Evolutionary conservation across 2,113 vertebrate genomes (phyloP).

Genomic region (Rhegmatorhina hoffmannsi): DNA sequence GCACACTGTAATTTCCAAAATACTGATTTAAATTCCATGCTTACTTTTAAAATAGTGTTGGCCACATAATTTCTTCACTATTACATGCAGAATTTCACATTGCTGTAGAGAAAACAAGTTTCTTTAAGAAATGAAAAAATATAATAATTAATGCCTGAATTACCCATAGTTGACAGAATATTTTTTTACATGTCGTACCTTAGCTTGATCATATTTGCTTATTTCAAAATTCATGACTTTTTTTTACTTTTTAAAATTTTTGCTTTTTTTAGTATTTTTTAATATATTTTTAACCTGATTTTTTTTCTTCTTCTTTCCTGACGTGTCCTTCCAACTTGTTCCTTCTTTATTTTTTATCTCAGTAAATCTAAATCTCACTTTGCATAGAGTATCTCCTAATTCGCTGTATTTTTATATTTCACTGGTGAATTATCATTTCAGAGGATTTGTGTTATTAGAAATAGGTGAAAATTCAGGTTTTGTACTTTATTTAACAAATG

Average conservation of each 20-base stretch:
- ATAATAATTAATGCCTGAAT: background rate
- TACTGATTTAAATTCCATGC: background rate
- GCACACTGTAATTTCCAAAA: background rate
- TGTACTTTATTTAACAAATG: background rate
- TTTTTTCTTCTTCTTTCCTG: background rate
- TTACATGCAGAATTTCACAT: background rate
- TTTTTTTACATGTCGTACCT: background rate
- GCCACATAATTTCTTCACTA: background rate
- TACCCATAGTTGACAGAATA: background rate
- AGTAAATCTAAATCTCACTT: background rate
- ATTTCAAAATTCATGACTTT: background rate
- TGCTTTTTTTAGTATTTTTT: background rate
- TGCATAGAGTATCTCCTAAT: background rate
- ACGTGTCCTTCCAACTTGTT: background rate
- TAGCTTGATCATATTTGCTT: background rate
- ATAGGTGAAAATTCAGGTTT: background rate
- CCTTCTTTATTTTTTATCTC: background rate
- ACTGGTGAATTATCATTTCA: background rate
- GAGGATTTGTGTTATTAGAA: background rate
- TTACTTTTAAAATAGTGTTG: background rate
- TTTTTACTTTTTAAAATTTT: background rate
- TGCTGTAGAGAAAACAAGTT: background rate
- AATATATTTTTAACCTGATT: background rate
- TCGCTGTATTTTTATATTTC: background rate
- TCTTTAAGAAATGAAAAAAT: background rate